Conservation (phyloP, 2,888 invertebrate species). For the Drosophila pegasa region DNA sequence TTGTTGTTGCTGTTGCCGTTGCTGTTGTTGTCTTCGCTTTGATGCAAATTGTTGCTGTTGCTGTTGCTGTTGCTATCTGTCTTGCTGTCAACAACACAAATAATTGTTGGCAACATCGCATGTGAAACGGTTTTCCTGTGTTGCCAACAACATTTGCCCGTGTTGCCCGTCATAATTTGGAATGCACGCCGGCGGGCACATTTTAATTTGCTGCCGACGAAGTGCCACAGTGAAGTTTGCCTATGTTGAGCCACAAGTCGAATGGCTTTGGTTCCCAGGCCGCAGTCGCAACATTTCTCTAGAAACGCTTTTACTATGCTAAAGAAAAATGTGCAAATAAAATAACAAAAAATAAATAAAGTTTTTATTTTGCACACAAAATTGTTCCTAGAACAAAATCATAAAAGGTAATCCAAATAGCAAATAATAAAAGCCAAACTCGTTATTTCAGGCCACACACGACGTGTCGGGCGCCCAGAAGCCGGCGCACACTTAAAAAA, state of each 20-base stretch:
- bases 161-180: slow-evolving; percentile 66
- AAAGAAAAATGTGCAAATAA: slow-evolving; percentile 22
- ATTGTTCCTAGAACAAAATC: slow-evolving; percentile 59
- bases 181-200: slow-evolving; percentile 45
- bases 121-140: slow-evolving; percentile 54
- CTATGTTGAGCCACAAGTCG: slow-evolving; percentile 15
- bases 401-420: slow-evolving; percentile 47
- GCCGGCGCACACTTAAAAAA: slow-evolving; percentile 56
- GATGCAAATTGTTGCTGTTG: slow-evolving; percentile 56
- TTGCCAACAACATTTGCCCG: slow-evolving; percentile 59
- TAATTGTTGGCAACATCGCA: slow-evolving; percentile 64
- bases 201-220: slow-evolving; percentile 30
- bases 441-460: slow-evolving; percentile 64
- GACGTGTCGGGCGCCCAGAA: slow-evolving; percentile 51
- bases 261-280: slow-evolving; percentile 39
- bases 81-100: slow-evolving; percentile 68
- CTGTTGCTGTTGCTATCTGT: slow-evolving; percentile 58
- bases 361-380: slow-evolving; percentile 55
- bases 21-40: slow-evolving; percentile 14
- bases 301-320: slow-evolving; percentile 30
- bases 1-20: slow-evolving; percentile 3
- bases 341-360: too few relatives aligned
- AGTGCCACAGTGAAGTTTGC: slow-evolving; percentile 34
- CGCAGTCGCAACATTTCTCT: slow-evolving; percentile 28
- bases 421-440: slow-evolving; percentile 48